phyloP scores from a whole-genome alignment of 2,113 vertebrate species.

The Chlamydotis undulata region DNA sequence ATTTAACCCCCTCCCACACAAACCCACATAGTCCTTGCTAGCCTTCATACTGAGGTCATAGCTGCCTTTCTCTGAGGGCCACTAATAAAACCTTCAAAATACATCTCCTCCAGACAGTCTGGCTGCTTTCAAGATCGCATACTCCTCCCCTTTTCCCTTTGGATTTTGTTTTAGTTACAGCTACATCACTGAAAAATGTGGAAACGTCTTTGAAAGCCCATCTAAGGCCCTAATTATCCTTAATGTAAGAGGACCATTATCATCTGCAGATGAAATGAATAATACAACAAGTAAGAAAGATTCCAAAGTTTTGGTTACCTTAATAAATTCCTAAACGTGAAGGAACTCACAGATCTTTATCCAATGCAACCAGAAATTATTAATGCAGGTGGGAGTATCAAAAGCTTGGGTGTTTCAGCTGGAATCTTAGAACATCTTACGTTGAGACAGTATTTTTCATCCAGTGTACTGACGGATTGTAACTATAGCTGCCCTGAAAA shows the following conservation, averaged over 20 bases:
- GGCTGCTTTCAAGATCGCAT: slow-evolving; percentile 48
- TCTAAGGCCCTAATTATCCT: slow-evolving; percentile 40
- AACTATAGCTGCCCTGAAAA: slow-evolving; percentile 13
- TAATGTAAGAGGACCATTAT: slow-evolving; percentile 45
- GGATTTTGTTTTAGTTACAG: slow-evolving; percentile 54
- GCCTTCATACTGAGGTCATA: slow-evolving; percentile 43
- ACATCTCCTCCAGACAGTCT: slow-evolving; percentile 44
- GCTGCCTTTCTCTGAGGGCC: slow-evolving; percentile 42
- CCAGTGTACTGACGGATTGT: neutral
- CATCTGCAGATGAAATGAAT: slow-evolving; percentile 55
- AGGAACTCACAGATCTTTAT: slow-evolving; percentile 59
- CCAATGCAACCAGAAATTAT: slow-evolving; percentile 44
- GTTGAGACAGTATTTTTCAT: slow-evolving; percentile 35
- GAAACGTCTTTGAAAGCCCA: slow-evolving; percentile 24
- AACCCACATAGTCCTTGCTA: slow-evolving; percentile 40
- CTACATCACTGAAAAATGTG: slow-evolving; percentile 44
- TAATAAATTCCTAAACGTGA: slow-evolving; percentile 57
- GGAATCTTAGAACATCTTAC: slow-evolving; percentile 41
- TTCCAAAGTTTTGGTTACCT: slow-evolving; percentile 55
- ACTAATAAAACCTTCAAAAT: slow-evolving; percentile 59
- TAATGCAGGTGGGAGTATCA: slow-evolving; percentile 64
- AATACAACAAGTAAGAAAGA: slow-evolving; percentile 45
- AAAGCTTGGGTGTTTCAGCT: slow-evolving; percentile 48
- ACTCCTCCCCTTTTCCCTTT: slow-evolving; percentile 40
- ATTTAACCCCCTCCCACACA: slow-evolving; percentile 63